phyloP scores from a whole-genome alignment of 2,888 invertebrate species.

The Bembecia ichneumoniformis region DNA sequence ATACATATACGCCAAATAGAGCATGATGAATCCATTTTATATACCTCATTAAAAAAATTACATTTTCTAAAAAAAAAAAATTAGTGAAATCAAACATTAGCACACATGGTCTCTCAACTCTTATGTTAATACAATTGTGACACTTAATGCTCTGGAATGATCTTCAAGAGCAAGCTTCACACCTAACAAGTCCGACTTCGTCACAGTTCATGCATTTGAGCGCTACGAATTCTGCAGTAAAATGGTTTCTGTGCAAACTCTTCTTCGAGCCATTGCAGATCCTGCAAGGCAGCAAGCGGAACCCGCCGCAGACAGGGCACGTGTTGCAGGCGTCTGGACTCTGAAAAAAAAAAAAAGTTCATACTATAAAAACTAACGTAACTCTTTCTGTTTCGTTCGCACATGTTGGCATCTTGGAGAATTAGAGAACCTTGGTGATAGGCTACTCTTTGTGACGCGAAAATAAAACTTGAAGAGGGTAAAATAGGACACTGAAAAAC shows the following conservation, averaged over 20 bases:
- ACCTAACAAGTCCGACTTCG: slow-evolving; percentile 92
- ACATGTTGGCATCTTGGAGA: too few species aligned
- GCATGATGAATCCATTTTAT: too few species aligned
- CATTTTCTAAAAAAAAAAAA: too few species aligned
- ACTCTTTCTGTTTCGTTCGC: too few species aligned
- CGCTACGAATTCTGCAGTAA: slow-evolving; percentile 93
- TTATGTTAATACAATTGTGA: background rate
- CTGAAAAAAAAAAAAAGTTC: slow-evolving; percentile 66
- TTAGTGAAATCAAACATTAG: too few species aligned
- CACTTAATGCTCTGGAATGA: background rate
- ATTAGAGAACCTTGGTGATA: too few species aligned
- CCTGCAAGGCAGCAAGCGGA: slow-evolving; percentile 89
- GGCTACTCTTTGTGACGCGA: too few species aligned
- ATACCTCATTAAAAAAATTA: too few species aligned
- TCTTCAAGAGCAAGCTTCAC: slow-evolving; percentile 81
- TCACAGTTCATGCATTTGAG: slow-evolving; percentile 96
- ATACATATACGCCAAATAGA: too few species aligned
- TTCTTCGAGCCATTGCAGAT: slow-evolving; percentile 97
- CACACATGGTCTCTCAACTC: background rate
- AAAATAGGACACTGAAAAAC: too few species aligned
- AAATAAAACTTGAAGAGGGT: too few species aligned
- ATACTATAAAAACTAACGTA: too few species aligned
- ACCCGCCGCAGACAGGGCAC: slow-evolving; percentile 93
- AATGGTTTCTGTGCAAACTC: slow-evolving; percentile 93
- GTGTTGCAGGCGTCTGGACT: slow-evolving; percentile 84